phyloP scores from a whole-genome alignment of 1,140 invertebrate species.

The Drusus annulatus region DNA sequence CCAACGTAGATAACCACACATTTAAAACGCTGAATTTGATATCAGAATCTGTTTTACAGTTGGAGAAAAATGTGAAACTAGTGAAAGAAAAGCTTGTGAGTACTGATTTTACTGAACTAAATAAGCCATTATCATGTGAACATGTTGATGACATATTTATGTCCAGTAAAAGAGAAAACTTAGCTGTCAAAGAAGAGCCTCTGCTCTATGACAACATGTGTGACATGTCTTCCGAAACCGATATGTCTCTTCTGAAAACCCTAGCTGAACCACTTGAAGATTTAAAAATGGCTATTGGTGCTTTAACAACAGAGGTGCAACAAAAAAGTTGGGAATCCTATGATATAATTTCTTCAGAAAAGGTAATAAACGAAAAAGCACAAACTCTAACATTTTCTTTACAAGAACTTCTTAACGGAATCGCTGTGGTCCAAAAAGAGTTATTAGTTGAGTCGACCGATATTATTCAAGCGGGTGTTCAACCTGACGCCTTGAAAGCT shows the following conservation, averaged over 20 bases:
- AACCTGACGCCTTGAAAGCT: constrained; percentile 51
- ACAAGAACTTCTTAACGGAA: constrained; percentile 54
- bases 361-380: neutral
- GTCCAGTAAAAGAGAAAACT: constrained; percentile 38
- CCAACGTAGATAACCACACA: constrained; percentile 47
- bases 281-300: constrained; percentile 56
- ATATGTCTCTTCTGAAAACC: constrained; percentile 57
- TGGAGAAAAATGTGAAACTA: constrained; percentile 33
- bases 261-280: constrained; percentile 60
- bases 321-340: constrained; percentile 57
- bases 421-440: constrained; percentile 53
- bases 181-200: constrained; percentile 48
- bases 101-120: neutral
- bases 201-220: constrained; percentile 38
- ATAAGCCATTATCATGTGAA: neutral
- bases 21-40: constrained; percentile 38
- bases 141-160: constrained; percentile 15
- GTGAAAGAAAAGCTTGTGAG: constrained; percentile 4
- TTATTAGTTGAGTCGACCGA: constrained; percentile 35
- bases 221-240: constrained; percentile 51
- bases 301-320: constrained; percentile 49
- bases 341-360: constrained; percentile 10
- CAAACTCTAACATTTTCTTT: constrained; percentile 46
- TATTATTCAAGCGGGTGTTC: neutral
- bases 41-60: constrained; percentile 35